Conservation (phyloP, 2,797 vertebrate genomes). For the Hirundo rustica region DNA sequence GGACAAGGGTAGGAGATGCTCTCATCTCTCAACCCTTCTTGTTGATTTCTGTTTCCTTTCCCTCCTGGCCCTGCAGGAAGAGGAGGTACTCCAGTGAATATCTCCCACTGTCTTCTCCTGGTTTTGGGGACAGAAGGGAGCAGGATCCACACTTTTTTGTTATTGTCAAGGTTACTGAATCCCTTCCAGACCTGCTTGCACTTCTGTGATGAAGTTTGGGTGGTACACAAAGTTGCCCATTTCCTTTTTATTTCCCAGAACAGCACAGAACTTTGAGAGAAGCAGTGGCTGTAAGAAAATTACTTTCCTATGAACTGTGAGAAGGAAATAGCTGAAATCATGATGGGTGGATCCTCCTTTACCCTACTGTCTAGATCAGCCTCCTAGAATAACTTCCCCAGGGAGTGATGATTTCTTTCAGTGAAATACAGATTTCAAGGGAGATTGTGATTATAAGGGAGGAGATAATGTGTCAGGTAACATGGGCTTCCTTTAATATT, state of each 20-base stretch:
- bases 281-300: not conserved
- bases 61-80: not conserved
- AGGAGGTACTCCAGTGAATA: not conserved
- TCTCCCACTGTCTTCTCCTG: not conserved
- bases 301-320: not conserved
- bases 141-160: not conserved
- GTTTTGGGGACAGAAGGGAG: not conserved
- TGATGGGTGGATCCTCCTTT: not conserved
- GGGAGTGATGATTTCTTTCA: not conserved
- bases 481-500: not conserved
- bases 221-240: not conserved
- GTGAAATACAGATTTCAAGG: not conserved
- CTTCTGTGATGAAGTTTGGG: not conserved
- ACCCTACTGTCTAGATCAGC: not conserved
- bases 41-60: not conserved
- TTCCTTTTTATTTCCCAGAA: not conserved
- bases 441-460: not conserved
- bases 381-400: not conserved
- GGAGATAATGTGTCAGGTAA: not conserved
- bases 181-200: not conserved
- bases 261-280: not conserved
- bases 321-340: constrained; percentile 15
- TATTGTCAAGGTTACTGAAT: not conserved
- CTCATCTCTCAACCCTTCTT: rapidly evolving
- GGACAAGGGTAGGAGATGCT: not conserved